Evolutionary conservation across 2,113 vertebrate species (phyloP).

Genomic region (Cepphus grylle): DNA sequence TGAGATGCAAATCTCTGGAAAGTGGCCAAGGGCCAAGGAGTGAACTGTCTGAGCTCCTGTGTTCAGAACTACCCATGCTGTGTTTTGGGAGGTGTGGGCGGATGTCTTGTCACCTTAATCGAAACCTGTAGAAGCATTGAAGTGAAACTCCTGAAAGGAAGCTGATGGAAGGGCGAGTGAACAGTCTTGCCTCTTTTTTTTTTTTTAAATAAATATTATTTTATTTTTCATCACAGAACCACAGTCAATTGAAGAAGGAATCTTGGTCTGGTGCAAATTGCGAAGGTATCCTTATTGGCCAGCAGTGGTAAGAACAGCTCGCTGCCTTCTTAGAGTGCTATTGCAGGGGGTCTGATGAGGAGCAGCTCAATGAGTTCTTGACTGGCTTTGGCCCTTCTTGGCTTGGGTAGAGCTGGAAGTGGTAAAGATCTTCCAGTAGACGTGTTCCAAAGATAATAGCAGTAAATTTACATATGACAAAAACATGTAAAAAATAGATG

Average conservation of each 20-base stretch:
- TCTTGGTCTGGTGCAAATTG: conserved; percentile 79
- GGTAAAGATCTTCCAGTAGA: neutral
- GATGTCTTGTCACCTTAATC: rapidly evolving
- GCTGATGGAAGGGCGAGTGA: neutral
- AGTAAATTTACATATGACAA: neutral
- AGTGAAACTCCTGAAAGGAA: neutral
- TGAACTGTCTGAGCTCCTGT: rapidly evolving
- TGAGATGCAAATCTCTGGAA: neutral
- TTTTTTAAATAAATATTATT: neutral
- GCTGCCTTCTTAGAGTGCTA: neutral
- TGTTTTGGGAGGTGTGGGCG: rapidly evolving
- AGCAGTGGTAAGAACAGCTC: conserved; percentile 72
- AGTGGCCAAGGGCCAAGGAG: neutral
- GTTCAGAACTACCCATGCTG: neutral
- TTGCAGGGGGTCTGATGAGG: neutral
- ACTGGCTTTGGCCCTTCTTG: neutral
- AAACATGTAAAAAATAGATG: rapidly evolving
- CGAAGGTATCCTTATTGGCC: conserved; percentile 78
- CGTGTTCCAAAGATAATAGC: neutral
- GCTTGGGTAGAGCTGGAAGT: neutral
- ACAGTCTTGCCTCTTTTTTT: neutral
- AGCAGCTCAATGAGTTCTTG: neutral
- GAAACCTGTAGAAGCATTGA: neutral
- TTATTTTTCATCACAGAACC: conserved; percentile 41
- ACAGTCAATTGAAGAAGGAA: conserved; percentile 65